Base-by-base conservation (phyloP, 2,888 invertebrate genomes). In the Drosophila limbata region DNA sequence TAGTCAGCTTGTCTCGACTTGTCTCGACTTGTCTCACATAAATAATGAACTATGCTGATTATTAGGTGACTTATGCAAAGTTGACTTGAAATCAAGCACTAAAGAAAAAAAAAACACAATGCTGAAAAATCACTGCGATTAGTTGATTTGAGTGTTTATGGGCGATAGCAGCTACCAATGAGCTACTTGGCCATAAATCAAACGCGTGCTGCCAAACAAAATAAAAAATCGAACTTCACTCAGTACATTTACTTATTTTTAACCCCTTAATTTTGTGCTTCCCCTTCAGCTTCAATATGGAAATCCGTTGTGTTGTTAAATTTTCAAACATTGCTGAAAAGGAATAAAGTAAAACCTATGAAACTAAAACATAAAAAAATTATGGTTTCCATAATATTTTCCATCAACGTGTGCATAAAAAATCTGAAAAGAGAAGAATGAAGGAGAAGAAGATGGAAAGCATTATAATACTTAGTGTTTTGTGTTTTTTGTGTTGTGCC, bases 1-100 rank as follows among this genome's bases (percentile, higher is more conserved):
- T 73, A 52, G 56, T 56, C 50, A 53, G 40, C 31, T 39, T 47
- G 15, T 19, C 47, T 47, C 33, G 33, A 1, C 48, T 31, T 31
- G n/a, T 69, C 50, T 66, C 62, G n/a, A 25, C 25, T 25, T 25
- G 25, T 25, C 25, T 55, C 69, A 73, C 59, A 84, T 85, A 85
- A 85, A 83, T 84, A 80, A 85, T 81, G 86, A 88, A 72, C 80
- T 80, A 81, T 80, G 84, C 70, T 78, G 81, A 81, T 84, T 85
- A 85, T 85, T 85, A 84, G 81, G 66, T 72, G 78, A 83, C 85
- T 85, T 85, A 85, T 88, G 85, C 82, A 81, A 77, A 88, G 55
- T 63, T 65, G 50, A 40, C 48, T 15, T 15, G 28, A 47, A 37
- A 17, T 5, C 13, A 31, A 33, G 19, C 19, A 19, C 19, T 2